These are phyloP conservation scores for Gobio gobio DNA, from an alignment of 2,113 vertebrate genomes.

Conservation along the genomic window DNA sequence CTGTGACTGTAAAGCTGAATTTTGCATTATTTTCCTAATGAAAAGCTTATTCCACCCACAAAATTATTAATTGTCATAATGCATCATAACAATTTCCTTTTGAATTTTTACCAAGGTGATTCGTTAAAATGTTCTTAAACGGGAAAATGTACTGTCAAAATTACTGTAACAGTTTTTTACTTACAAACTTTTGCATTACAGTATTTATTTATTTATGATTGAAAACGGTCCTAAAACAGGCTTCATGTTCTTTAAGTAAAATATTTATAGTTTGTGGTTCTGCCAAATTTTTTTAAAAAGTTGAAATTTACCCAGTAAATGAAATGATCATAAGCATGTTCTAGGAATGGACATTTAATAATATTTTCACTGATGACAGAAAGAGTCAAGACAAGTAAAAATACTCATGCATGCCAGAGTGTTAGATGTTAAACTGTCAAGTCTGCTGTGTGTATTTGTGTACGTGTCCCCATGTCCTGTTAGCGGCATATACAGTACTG, in stretches of 20 bases:
- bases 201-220: no score
- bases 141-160: no score
- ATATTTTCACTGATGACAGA: neutral
- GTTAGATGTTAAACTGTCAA: slow-evolving; percentile 10
- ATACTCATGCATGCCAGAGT: slow-evolving; percentile 7
- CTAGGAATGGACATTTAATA: slow-evolving; percentile 14
- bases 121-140: no score
- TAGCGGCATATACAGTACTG: neutral
- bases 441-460: slow-evolving; percentile 26
- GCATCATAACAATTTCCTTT: no score
- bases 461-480: neutral
- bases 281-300: no score
- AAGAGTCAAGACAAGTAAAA: neutral
- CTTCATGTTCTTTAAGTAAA: neutral
- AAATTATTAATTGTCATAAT: no score
- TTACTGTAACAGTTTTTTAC: no score
- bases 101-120: no score
- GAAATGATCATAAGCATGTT: slow-evolving; percentile 26
- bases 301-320: neutral
- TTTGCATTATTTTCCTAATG: neutral
- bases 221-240: no score
- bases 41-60: no score
- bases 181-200: no score
- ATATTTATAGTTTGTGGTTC: neutral
- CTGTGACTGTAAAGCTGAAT: neutral